Base-by-base conservation (phyloP, 2,113 vertebrate species). In the Calcarius ornatus region DNA sequence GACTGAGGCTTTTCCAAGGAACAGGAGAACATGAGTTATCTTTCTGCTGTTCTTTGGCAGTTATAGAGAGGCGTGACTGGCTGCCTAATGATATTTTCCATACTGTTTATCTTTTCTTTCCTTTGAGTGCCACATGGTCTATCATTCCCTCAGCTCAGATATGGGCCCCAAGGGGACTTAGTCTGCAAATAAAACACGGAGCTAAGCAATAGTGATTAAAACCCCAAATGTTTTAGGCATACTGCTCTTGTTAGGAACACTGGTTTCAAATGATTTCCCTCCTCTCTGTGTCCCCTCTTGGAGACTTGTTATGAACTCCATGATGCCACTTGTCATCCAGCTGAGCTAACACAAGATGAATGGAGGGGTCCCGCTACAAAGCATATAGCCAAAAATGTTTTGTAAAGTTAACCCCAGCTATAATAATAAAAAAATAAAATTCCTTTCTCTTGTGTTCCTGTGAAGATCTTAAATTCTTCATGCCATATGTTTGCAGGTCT, bases 61-160 rank as follows among this genome's bases (percentile, higher is more conserved):
- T 84, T 91, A 47, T 11, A 75, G 38, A 60, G 81, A 78, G 81
- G 60, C 1, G 0, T 84, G 65, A 86, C 72, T 86, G 81, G 40
- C 37, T 79, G 40, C 40, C 83, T 82, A 81, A 93, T 85, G 93
- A 71, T 75, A 91, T 91, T 94, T 95, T 95, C 91, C 69, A 28
- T 66, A 64, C 5, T 95, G 65, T 72, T 95, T 95, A 93, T 93
- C 81, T 85, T 91, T 57, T 79, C 31, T 92, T 83, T 81, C n/a
- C 35, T 75, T 75, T 81, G 56, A 87, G 81, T 81, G 38, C 69
- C 72, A 69, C 70, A 86, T 42, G 33, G 31, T 89, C 80, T 86
- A 27, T 83, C 83, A 47, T 45, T 91, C 51, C 60, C 51, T 71
- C 38, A 77, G 64, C 51, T 73, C 72, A 81, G 60, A 86, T 47